phyloP scores from a whole-genome alignment of 2,797 vertebrate species.

The Nyctalus aviator region DNA sequence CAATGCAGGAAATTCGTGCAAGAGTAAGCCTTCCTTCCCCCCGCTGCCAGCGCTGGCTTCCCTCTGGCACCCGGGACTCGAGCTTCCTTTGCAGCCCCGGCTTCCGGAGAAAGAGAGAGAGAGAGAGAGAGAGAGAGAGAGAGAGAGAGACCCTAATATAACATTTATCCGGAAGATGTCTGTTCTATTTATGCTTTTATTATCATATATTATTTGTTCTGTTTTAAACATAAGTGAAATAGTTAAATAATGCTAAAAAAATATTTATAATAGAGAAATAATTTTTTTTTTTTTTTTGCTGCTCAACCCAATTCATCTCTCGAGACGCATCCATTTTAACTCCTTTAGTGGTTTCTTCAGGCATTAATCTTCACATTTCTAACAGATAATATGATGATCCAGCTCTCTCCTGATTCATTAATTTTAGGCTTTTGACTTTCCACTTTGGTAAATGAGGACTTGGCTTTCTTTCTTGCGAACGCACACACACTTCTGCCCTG shows the following conservation, averaged over 20 bases:
- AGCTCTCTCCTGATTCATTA: conserved; percentile 53
- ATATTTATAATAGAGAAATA: conserved; percentile 10
- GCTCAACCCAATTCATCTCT: not conserved
- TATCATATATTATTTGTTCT: not conserved
- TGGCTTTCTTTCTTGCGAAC: not conserved
- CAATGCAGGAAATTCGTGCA: too few species aligned
- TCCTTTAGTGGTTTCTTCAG: conserved; percentile 44
- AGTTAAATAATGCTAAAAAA: conserved; percentile 33
- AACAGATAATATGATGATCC: conserved; percentile 59
- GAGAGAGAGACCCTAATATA: too few species aligned
- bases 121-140: too few species aligned
- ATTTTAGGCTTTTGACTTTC: conserved; percentile 56
- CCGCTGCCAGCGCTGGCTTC: too few species aligned
- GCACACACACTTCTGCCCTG: not conserved
- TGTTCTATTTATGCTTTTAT: too few species aligned
- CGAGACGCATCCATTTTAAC: conserved; percentile 33
- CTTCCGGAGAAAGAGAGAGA: too few species aligned
- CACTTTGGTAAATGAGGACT: conserved; percentile 40
- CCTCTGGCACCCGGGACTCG: too few species aligned
- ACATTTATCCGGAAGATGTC: too few species aligned
- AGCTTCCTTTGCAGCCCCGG: too few species aligned
- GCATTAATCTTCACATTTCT: conserved; percentile 30
- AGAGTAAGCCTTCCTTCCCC: too few species aligned
- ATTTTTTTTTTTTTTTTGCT: conserved; percentile 1
- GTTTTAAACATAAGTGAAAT: not conserved